Evolutionary conservation across 2,888 invertebrate genomes (phyloP).

Genomic region (Diogma glabrata): DNA sequence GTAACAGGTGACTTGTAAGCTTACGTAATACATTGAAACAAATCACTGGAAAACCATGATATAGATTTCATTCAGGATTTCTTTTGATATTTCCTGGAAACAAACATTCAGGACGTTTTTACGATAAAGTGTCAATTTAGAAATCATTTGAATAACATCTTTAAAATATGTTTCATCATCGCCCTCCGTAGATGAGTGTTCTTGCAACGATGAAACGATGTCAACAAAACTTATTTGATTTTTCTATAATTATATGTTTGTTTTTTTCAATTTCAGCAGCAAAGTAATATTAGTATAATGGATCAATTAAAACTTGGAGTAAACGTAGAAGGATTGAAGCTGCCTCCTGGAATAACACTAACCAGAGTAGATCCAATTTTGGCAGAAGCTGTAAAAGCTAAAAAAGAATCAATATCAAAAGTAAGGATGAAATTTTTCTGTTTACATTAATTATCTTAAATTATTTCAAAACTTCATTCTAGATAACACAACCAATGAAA

Average conservation of each 20-base stretch:
- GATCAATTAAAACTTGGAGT: slow-evolving; percentile 37
- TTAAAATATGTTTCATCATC: no score
- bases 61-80: no score
- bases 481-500: slow-evolving; percentile 19
- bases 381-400: slow-evolving; percentile 32
- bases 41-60: no score
- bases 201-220: no score
- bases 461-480: slow-evolving; percentile 6
- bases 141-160: no score
- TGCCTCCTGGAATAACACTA: slow-evolving; percentile 73
- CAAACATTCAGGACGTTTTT: no score
- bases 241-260: neutral
- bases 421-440: slow-evolving; percentile 17
- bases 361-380: slow-evolving; percentile 53
- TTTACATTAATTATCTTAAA: neutral
- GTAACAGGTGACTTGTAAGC: no score
- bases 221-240: no score
- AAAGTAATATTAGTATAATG: slow-evolving; percentile 34
- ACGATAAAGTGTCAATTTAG: no score
- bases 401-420: slow-evolving; percentile 34
- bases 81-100: no score
- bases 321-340: slow-evolving; percentile 47
- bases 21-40: no score
- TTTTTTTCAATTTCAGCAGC: neutral
- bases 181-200: no score